phyloP scores from a whole-genome alignment of 2,888 invertebrate genomes.

The Scelioninae gen. 1 region DNA sequence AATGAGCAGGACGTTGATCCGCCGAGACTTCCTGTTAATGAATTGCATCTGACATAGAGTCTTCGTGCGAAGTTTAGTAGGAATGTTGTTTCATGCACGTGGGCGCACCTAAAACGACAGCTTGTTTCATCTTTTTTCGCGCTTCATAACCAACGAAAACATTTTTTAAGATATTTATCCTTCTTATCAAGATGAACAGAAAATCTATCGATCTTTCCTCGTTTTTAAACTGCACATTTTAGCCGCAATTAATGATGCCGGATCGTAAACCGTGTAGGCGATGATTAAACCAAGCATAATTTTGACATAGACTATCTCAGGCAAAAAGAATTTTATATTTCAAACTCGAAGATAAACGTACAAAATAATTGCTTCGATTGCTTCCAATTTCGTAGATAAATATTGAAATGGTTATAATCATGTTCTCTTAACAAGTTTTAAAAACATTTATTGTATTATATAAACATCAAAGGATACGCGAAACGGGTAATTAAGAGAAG shows the following conservation, averaged over 20 bases:
- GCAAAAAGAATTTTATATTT: neutral
- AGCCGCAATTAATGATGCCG: slow-evolving; percentile 47
- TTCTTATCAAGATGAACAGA: slow-evolving; percentile 39
- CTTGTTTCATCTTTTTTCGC: slow-evolving; percentile 54
- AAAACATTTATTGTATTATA: too few species aligned
- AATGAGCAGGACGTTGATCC: slow-evolving; percentile 69
- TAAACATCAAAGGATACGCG: too few species aligned
- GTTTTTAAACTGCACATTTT: slow-evolving; percentile 9
- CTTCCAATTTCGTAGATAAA: neutral
- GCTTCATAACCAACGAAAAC: slow-evolving; percentile 42
- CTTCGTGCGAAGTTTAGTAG: slow-evolving; percentile 66
- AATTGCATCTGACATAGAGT: slow-evolving; percentile 64
- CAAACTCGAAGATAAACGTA: neutral
- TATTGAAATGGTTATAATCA: too few species aligned
- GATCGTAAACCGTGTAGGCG: slow-evolving; percentile 38
- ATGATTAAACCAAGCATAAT: slow-evolving; percentile 29
- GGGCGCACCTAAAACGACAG: slow-evolving; percentile 66
- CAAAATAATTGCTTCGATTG: neutral
- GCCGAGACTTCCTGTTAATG: slow-evolving; percentile 67
- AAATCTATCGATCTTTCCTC: slow-evolving; percentile 49
- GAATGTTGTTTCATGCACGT: slow-evolving; percentile 64
- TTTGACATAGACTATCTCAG: neutral
- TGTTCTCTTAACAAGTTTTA: too few species aligned
- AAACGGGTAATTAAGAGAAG: neutral
- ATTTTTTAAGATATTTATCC: slow-evolving; percentile 22